These are phyloP conservation scores for Dicentrarchus labrax DNA, from an alignment of 2,113 vertebrate species.

Conservation along the genomic window DNA sequence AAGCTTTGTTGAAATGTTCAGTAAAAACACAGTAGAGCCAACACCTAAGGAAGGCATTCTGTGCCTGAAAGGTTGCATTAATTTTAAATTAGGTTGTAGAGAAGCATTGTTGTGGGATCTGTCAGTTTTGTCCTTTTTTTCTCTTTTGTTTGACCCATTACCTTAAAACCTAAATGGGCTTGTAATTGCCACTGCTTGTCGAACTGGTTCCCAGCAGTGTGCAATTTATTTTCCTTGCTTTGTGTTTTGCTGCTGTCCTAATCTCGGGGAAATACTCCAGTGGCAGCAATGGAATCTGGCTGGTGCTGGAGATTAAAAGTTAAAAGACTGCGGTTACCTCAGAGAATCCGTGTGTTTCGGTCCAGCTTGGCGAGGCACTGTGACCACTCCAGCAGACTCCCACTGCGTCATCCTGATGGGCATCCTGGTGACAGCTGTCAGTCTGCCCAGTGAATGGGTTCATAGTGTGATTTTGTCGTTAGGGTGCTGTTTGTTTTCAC, in stretches of 20 bases:
- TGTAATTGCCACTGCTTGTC: neutral
- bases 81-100: neutral
- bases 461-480: constrained; percentile 22
- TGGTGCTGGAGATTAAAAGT: neutral
- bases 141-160: neutral
- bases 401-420: constrained; percentile 36
- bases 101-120: neutral
- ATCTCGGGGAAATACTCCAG: neutral
- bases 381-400: constrained; percentile 29
- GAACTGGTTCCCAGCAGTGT: neutral
- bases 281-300: neutral
- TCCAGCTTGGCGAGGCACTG: constrained; percentile 13
- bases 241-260: neutral
- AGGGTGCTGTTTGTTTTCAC: constrained; percentile 21
- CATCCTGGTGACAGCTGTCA: constrained; percentile 52
- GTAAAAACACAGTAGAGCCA: neutral
- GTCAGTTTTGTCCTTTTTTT: neutral
- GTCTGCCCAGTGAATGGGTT: constrained; percentile 36
- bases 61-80: neutral
- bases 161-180: neutral
- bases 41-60: neutral
- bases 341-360: constrained; percentile 17
- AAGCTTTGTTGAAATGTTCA: neutral
- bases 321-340: neutral
- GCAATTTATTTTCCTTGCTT: constrained; percentile 1